phyloP scores from a whole-genome alignment of 1,140 invertebrate genomes.

The Forficula auricularia region DNA sequence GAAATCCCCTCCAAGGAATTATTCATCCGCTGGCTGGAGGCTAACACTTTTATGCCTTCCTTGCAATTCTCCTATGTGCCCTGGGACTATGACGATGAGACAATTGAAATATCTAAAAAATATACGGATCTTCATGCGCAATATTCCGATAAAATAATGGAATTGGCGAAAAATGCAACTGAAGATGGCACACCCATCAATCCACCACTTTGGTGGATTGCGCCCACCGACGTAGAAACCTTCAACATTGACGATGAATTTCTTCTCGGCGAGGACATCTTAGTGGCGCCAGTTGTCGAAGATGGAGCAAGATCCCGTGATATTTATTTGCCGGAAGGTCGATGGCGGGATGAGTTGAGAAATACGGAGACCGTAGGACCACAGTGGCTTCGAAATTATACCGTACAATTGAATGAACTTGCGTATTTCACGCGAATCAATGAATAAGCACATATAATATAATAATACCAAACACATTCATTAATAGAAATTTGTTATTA shows the following conservation, averaged over 20 bases:
- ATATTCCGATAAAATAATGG: constrained; percentile 41
- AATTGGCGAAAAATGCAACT: constrained; percentile 38
- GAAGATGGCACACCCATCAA: constrained; percentile 53
- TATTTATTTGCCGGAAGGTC: constrained; percentile 29
- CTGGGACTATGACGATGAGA: constrained; percentile 66
- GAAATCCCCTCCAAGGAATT: constrained; percentile 44
- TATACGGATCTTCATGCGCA: constrained; percentile 50
- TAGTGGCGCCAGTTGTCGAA: constrained; percentile 35
- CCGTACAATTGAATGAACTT: constrained; percentile 18
- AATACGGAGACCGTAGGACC: constrained; percentile 17
- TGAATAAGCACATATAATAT: too few species aligned
- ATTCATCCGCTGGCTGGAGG: constrained; percentile 79
- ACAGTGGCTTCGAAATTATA: constrained; percentile 22
- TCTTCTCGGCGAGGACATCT: constrained; percentile 30
- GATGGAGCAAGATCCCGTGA: constrained; percentile 24
- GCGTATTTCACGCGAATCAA: constrained; percentile 18
- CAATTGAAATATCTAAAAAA: constrained; percentile 41
- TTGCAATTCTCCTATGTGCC: constrained; percentile 77
- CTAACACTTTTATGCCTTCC: constrained; percentile 67
- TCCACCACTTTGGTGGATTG: constrained; percentile 82
- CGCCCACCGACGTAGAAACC: constrained; percentile 44
- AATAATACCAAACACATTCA: too few species aligned
- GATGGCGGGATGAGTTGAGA: constrained; percentile 19
- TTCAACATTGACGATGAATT: constrained; percentile 43
- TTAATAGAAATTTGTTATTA: too few species aligned